These are phyloP conservation scores for Himalopsyche anomala DNA, from an alignment of 2,888 invertebrate species.

Conservation along the genomic window DNA sequence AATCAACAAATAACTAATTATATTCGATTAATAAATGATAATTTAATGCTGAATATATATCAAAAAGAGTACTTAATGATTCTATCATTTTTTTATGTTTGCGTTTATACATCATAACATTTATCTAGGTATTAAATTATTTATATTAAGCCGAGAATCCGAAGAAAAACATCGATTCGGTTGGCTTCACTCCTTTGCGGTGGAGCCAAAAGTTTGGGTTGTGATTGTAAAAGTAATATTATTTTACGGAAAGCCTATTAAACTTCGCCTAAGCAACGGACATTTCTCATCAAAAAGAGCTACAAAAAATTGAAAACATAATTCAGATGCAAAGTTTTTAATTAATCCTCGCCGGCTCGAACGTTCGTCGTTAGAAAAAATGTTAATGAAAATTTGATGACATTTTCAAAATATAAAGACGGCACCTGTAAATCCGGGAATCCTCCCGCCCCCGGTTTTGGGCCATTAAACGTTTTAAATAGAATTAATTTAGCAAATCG, in stretches of 20 bases:
- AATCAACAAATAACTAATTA: too few species aligned
- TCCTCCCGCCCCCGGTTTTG: background rate
- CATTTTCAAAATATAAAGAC: conserved; percentile 11
- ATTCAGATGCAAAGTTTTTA: conserved; percentile 10
- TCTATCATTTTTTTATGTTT: too few species aligned
- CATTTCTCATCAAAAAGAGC: conserved; percentile 14
- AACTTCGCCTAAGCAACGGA: background rate
- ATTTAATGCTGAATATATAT: too few species aligned
- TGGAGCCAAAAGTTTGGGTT: background rate
- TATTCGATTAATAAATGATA: too few species aligned
- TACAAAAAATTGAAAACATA: conserved; percentile 16
- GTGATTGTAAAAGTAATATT: background rate
- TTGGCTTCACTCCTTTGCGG: background rate
- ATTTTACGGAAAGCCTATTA: background rate
- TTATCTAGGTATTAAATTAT: too few species aligned
- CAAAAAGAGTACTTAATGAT: too few species aligned
- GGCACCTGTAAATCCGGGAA: background rate
- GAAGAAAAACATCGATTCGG: too few species aligned
- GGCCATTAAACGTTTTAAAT: background rate
- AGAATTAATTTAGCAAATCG: conserved; percentile 30
- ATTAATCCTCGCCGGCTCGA: background rate
- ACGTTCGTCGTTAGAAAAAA: background rate
- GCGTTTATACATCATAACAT: too few species aligned
- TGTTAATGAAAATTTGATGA: conserved; percentile 20
- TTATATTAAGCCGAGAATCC: too few species aligned